Percentiles rank a stretch among this genome's conserved stretches.
Conservation (phyloP, 2,113 vertebrate species). For the Maylandia zebra region DNA sequence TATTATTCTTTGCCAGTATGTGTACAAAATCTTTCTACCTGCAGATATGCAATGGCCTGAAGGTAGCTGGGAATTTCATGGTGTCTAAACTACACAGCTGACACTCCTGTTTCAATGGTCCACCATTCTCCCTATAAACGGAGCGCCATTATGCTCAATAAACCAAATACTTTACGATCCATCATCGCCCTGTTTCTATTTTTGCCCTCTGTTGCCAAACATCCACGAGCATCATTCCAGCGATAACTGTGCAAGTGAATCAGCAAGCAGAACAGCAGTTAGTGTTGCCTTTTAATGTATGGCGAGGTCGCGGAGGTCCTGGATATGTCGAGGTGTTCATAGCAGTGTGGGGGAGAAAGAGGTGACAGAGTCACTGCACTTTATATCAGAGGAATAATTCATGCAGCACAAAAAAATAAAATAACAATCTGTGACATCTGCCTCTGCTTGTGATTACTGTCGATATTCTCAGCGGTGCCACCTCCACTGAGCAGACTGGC, state of each 20-base stretch:
- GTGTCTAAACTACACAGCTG: neutral
- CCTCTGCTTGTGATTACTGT: conserved; percentile 11
- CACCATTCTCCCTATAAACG: conserved; percentile 36
- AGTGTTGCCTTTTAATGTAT: conserved; percentile 22
- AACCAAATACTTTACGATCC: conserved; percentile 39
- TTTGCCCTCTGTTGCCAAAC: conserved; percentile 1
- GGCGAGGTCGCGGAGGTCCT: neutral
- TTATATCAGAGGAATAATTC: conserved; percentile 45
- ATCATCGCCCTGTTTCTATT: conserved; percentile 20
- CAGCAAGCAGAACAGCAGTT: neutral
- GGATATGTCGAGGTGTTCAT: conserved; percentile 4
- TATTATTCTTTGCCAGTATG: neutral
- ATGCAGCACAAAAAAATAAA: neutral
- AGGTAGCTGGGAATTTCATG: neutral
- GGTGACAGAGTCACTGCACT: neutral
- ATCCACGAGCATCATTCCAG: neutral
- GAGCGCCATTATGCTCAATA: conserved; percentile 52
- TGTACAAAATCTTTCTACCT: neutral
- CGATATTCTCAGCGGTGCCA: neutral
- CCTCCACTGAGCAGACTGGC: neutral
- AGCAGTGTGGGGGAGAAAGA: neutral
- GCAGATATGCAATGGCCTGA: neutral
- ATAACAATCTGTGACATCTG: conserved; percentile 34
- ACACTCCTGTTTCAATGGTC: neutral
- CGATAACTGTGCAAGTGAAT: conserved; percentile 9